Evolutionary conservation across 2,113 vertebrate genomes (phyloP).

Genomic region (Pomatorhinus ruficollis): DNA sequence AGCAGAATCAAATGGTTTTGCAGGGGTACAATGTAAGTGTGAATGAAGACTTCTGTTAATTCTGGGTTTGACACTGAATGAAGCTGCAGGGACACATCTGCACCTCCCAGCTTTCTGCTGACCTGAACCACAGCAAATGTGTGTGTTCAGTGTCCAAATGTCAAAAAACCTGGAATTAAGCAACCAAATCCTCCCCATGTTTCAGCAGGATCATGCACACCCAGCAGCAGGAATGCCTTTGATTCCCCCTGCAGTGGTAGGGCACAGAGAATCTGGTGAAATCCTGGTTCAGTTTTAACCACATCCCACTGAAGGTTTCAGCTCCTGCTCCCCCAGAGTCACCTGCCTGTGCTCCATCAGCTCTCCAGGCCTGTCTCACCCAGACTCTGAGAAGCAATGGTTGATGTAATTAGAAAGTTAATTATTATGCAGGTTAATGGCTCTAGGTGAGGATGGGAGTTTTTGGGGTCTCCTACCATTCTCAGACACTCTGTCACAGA

Average conservation of each 20-base stretch:
- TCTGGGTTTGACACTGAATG: not conserved
- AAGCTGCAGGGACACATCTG: not conserved
- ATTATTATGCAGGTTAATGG: not conserved
- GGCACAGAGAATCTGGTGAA: not conserved
- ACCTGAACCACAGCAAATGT: not conserved
- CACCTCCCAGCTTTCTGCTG: not conserved
- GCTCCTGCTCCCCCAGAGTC: not conserved
- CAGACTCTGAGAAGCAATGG: not conserved
- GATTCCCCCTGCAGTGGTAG: not conserved
- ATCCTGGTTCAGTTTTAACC: not conserved
- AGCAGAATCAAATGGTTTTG: not conserved
- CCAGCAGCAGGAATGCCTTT: not conserved
- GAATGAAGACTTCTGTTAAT: not conserved
- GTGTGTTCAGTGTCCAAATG: not conserved
- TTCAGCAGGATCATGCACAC: not conserved
- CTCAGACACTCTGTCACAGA: conserved; percentile 90
- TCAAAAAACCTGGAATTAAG: not conserved
- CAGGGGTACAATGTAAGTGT: not conserved
- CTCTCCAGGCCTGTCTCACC: not conserved
- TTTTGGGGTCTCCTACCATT: conserved; percentile 72
- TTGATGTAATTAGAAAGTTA: not conserved
- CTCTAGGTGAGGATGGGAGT: not conserved
- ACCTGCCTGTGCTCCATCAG: not conserved
- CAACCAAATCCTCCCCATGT: not conserved
- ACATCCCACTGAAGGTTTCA: not conserved